Percentiles rank a stretch among this genome's conserved stretches.
These are phyloP conservation scores for Octomys mimax DNA, from an alignment of 2,797 vertebrate species.

Conservation along the genomic window DNA sequence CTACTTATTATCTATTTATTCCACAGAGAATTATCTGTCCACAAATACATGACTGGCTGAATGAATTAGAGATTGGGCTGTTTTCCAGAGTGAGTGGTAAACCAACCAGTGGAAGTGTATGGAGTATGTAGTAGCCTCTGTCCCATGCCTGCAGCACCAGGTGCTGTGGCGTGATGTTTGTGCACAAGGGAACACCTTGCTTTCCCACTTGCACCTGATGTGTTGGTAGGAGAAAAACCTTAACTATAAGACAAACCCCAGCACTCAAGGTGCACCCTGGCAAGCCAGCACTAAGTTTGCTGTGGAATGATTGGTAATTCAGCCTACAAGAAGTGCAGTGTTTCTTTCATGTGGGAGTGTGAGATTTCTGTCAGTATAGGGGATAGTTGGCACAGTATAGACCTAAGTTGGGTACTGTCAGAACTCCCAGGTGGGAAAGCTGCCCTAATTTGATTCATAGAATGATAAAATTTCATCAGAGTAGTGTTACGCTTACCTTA, in stretches of 20 bases:
- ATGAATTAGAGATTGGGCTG: not conserved
- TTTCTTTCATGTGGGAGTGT: not conserved
- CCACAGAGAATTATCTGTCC: not conserved
- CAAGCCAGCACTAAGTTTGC: not conserved
- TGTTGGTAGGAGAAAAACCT: not conserved
- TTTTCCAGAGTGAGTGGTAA: not conserved
- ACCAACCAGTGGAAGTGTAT: not conserved
- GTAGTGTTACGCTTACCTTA: not conserved
- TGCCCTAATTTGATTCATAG: not conserved
- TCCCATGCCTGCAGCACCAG: not conserved
- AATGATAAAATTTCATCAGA: not conserved
- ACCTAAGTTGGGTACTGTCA: not conserved
- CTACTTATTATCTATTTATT: too few species aligned
- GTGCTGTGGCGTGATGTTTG: not conserved
- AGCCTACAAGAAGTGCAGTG: not conserved
- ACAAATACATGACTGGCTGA: not conserved
- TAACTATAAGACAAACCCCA: not conserved
- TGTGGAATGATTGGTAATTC: not conserved
- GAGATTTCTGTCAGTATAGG: not conserved
- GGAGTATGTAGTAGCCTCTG: not conserved
- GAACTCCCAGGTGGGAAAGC: not conserved
- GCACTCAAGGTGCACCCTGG: not conserved
- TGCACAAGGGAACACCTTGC: not conserved
- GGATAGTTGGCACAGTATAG: too few species aligned
- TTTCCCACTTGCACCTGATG: rapidly evolving